Conservation (phyloP, 2,113 vertebrate genomes). For the Kryptolebias marmoratus region DNA sequence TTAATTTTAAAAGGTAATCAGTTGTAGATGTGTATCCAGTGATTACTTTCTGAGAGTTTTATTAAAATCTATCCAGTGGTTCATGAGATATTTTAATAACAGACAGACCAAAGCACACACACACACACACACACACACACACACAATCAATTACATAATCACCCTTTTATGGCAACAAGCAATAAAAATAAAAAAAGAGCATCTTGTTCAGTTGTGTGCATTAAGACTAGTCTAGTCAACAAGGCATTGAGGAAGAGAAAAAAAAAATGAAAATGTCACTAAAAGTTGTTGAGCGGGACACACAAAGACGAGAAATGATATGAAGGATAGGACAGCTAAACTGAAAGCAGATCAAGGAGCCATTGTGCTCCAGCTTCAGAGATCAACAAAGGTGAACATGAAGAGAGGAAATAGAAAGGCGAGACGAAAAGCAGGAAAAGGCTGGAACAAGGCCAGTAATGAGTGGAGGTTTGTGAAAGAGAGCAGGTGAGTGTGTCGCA, state of each 20-base stretch:
- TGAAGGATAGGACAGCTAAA: constrained; percentile 31
- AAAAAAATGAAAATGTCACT: neutral
- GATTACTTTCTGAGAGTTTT: too few species aligned
- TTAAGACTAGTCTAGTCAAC: neutral
- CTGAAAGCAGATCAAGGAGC: constrained; percentile 22
- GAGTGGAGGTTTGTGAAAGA: constrained; percentile 27
- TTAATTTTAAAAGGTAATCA: too few species aligned
- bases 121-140: too few species aligned
- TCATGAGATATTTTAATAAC: too few species aligned
- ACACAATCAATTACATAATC: too few species aligned
- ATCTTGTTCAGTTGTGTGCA: too few species aligned
- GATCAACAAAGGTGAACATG: constrained; percentile 22
- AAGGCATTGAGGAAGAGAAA: neutral
- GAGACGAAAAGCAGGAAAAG: constrained; percentile 7
- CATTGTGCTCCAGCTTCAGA: constrained; percentile 41
- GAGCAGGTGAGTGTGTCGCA: constrained; percentile 29
- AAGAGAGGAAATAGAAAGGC: constrained; percentile 33
- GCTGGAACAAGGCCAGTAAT: constrained; percentile 17
- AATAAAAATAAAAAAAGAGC: too few species aligned
- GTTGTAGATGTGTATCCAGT: too few species aligned
- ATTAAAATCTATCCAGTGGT: too few species aligned
- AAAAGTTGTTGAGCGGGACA: neutral
- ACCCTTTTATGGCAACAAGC: too few species aligned
- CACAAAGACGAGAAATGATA: constrained; percentile 5
- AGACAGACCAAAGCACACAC: too few species aligned